Conservation (phyloP, 2,888 invertebrate species). For the Zaprionus obscuricornis region DNA sequence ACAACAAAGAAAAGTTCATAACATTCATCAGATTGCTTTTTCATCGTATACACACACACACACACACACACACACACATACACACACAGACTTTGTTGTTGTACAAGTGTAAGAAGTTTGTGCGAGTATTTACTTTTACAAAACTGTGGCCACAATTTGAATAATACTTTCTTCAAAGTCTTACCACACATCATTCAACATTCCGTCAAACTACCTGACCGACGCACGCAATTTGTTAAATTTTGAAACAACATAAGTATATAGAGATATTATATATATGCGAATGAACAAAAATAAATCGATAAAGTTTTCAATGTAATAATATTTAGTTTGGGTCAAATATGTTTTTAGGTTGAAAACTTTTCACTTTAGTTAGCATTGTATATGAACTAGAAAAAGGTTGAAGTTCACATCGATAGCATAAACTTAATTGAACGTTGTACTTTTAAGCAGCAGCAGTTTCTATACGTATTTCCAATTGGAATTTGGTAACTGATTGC, state of each 20-base stretch:
- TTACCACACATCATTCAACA: constrained; percentile 3
- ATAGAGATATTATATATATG: too few relatives aligned
- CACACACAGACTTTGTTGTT: constrained; percentile 1
- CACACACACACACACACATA: constrained; percentile 3
- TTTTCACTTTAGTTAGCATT: constrained; percentile 15
- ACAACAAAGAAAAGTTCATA: constrained; percentile 43
- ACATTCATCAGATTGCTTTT: constrained; percentile 49
- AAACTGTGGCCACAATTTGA: constrained; percentile 54
- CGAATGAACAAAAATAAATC: constrained; percentile 34
- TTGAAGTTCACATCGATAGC: constrained; percentile 17
- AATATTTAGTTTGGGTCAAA: constrained; percentile 38
- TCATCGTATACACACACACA: constrained; percentile 19
- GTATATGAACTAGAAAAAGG: neutral
- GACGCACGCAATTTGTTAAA: constrained; percentile 20
- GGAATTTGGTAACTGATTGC: constrained; percentile 21
- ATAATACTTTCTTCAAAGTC: constrained; percentile 43
- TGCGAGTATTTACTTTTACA: too few relatives aligned
- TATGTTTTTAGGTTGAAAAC: constrained; percentile 21
- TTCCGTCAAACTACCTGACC: constrained; percentile 17
- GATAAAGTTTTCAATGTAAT: constrained; percentile 35
- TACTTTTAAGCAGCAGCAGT: too few relatives aligned
- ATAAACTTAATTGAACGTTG: constrained; percentile 54
- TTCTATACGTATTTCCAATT: constrained; percentile 30
- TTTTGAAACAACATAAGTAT: constrained; percentile 24
- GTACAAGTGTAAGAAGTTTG: constrained; percentile 30